Conservation (phyloP, 2,797 vertebrate genomes). For the Enteromius fasciolatus region DNA sequence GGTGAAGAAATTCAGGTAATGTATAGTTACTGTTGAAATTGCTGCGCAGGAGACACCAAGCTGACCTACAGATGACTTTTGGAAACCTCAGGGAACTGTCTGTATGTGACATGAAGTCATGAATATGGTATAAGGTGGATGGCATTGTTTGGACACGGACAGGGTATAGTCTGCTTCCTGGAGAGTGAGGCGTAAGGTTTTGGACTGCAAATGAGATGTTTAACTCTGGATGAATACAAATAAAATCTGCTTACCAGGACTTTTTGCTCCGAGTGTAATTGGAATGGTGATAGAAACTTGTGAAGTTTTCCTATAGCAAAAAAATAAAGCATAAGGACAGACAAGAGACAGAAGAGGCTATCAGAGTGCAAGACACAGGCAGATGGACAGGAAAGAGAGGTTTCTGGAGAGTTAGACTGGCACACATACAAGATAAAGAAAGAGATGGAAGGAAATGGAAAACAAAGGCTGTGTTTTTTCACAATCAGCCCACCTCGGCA, state of each 20-base stretch:
- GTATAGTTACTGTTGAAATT: background rate
- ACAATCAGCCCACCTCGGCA: background rate
- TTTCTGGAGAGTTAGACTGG: background rate
- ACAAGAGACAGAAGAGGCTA: background rate
- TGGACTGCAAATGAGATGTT: constrained; percentile 7
- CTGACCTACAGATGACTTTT: constrained; percentile 16
- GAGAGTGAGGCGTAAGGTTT: background rate
- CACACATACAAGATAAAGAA: background rate
- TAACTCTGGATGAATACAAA: background rate
- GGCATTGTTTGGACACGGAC: background rate
- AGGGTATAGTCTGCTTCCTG: background rate
- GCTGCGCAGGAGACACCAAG: background rate
- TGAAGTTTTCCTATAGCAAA: background rate
- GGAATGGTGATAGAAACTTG: background rate
- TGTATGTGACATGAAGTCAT: constrained; percentile 3
- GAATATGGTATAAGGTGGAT: constrained; percentile 9
- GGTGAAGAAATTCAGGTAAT: constrained; percentile 1
- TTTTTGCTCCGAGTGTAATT: background rate
- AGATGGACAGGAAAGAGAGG: background rate
- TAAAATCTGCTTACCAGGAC: background rate
- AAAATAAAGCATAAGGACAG: background rate
- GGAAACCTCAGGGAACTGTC: background rate
- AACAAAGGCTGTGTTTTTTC: constrained; percentile 4
- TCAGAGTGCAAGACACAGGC: background rate
- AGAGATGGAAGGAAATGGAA: background rate